Percentiles rank a stretch among this genome's conserved stretches.
Evolutionary conservation across 2,888 invertebrate species (phyloP).

Genomic region (Pristionchus mayeri): DNA sequence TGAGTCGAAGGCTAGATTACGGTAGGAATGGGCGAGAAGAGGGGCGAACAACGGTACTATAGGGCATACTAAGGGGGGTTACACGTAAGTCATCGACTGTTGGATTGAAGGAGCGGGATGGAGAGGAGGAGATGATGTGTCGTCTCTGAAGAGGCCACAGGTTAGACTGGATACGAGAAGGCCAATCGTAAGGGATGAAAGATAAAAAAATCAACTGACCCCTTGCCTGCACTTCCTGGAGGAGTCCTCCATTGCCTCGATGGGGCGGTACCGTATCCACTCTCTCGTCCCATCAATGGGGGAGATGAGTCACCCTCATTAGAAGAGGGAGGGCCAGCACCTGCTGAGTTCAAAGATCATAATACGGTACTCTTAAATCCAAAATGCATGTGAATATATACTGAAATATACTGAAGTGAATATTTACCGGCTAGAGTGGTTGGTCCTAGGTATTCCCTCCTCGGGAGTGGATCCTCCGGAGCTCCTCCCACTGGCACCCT

Average conservation of each 20-base stretch:
- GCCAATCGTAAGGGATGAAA: neutral
- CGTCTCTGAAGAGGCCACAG: slow-evolving; percentile 26
- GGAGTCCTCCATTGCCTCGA: slow-evolving; percentile 65
- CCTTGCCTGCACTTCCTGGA: slow-evolving; percentile 58
- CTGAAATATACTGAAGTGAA: neutral
- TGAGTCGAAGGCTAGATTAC: slow-evolving; percentile 32
- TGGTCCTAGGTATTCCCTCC: slow-evolving; percentile 17
- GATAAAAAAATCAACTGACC: slow-evolving; percentile 26
- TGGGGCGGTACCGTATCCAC: slow-evolving; percentile 66
- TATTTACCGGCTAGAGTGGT: slow-evolving; percentile 4
- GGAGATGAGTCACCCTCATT: slow-evolving; percentile 34
- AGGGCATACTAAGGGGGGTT: neutral
- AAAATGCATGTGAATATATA: neutral
- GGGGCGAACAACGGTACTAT: neutral
- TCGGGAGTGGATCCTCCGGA: neutral
- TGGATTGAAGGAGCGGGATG: slow-evolving; percentile 42
- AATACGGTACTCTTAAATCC: neutral
- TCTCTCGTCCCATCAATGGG: slow-evolving; percentile 58
- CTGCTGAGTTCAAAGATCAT: neutral
- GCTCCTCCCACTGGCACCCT: neutral
- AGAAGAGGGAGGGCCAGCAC: neutral
- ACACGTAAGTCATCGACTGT: slow-evolving; percentile 64
- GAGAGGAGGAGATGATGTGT: neutral
- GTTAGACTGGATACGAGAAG: neutral
- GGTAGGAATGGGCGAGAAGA: neutral